A percentile compares a stretch with the other conserved stretches of the same genome.
Evolutionary conservation across 2,113 vertebrate species (phyloP).

Genomic region (Cryptotis parvus): DNA sequence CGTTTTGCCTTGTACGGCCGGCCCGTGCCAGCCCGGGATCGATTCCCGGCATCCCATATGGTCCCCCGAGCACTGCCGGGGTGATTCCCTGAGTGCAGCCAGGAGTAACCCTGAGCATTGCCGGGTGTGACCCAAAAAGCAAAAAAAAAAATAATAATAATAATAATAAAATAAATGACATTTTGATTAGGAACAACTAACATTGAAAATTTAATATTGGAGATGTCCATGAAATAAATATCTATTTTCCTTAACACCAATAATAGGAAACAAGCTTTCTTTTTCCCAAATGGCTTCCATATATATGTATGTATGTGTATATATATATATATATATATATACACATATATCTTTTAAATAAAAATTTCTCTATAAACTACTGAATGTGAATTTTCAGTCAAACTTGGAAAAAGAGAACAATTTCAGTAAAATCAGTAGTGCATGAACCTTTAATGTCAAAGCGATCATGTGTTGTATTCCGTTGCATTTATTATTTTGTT

Average conservation of each 20-base stretch:
- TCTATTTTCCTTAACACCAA: constrained; percentile 10
- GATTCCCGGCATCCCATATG: too few species aligned
- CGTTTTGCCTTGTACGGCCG: too few species aligned
- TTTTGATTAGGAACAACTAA: constrained; percentile 17
- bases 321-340: not conserved
- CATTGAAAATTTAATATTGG: not conserved
- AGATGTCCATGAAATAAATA: not conserved
- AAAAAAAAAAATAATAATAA: too few species aligned
- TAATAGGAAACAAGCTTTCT: constrained; percentile 34
- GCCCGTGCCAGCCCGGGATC: too few species aligned
- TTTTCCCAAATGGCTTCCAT: not conserved
- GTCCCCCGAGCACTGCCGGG: too few species aligned
- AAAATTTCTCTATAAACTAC: constrained; percentile 13
- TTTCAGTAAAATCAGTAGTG: not conserved
- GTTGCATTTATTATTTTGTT: too few species aligned
- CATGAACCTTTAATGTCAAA: not conserved
- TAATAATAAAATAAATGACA: too few species aligned
- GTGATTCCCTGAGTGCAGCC: too few species aligned
- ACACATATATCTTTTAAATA: not conserved
- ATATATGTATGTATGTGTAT: too few species aligned
- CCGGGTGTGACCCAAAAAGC: too few species aligned
- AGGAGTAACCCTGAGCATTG: too few species aligned
- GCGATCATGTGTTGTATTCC: not conserved
- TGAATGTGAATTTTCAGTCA: not conserved
- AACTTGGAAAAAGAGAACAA: not conserved